Evolutionary conservation across 1,140 invertebrate species (phyloP).

Genomic region (Hyles euphorbiae): DNA sequence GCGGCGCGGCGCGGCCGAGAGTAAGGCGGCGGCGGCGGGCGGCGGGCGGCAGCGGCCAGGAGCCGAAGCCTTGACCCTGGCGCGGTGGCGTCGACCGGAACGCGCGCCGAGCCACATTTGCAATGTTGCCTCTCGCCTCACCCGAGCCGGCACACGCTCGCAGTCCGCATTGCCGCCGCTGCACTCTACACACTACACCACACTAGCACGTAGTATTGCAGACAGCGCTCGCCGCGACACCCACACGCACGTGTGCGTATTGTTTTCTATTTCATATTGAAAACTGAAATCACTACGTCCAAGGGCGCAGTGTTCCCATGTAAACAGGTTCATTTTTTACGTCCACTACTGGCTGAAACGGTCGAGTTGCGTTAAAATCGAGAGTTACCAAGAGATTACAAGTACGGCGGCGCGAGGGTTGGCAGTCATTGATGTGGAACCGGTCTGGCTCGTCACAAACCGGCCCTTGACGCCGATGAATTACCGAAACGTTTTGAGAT

Average conservation of each 20-base stretch:
- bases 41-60: slow-evolving; percentile 61
- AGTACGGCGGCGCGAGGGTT: slow-evolving; percentile 49
- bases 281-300: slow-evolving; percentile 12
- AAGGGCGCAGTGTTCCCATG: neutral
- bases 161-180: slow-evolving; percentile 24
- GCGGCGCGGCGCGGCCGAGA: slow-evolving; percentile 28
- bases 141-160: slow-evolving; percentile 51
- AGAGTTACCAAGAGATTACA: slow-evolving; percentile 55
- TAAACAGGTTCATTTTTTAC: neutral
- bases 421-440: slow-evolving; percentile 70
- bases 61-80: slow-evolving; percentile 71
- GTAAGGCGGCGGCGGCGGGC: slow-evolving; percentile 33
- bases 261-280: slow-evolving; percentile 53
- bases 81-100: slow-evolving; percentile 72
- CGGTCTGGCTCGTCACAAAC: slow-evolving; percentile 60
- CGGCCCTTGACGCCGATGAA: slow-evolving; percentile 64
- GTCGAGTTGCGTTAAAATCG: slow-evolving; percentile 44
- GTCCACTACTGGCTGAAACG: slow-evolving; percentile 19
- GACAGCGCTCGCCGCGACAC: too few relatives aligned
- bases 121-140: slow-evolving; percentile 58
- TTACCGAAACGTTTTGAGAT: slow-evolving; percentile 39
- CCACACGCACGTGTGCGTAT: slow-evolving; percentile 46
- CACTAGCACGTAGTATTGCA: too few relatives aligned
- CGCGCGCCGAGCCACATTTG: slow-evolving; percentile 61
- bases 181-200: too few relatives aligned